A percentile compares a stretch with the other conserved stretches of the same genome.
Conservation (phyloP, 1,140 invertebrate genomes). For the Psix sp. region DNA sequence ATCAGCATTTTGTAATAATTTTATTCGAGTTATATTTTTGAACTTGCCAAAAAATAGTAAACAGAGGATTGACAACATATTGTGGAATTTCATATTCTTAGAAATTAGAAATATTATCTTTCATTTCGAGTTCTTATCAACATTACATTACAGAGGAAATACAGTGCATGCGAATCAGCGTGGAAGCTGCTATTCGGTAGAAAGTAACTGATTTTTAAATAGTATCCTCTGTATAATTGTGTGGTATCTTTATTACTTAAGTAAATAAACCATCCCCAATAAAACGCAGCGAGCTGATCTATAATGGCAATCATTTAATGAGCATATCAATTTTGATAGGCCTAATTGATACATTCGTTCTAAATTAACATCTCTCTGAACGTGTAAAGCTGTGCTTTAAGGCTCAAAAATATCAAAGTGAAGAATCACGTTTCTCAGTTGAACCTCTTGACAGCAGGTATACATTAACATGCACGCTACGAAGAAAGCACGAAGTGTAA, state of each 20-base stretch:
- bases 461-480: slow-evolving; percentile 51
- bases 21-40: too few relatives aligned
- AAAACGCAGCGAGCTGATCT: slow-evolving; percentile 40
- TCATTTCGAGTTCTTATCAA: too few relatives aligned
- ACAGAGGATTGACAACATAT: too few relatives aligned
- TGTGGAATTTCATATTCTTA: too few relatives aligned
- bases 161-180: too few relatives aligned
- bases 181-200: too few relatives aligned
- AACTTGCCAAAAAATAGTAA: too few relatives aligned
- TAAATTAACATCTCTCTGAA: slow-evolving; percentile 48
- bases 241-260: slow-evolving; percentile 26
- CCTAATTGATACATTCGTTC: slow-evolving; percentile 55
- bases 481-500: slow-evolving; percentile 51
- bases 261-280: slow-evolving; percentile 37
- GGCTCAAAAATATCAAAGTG: slow-evolving; percentile 51
- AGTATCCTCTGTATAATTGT: too few relatives aligned
- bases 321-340: slow-evolving; percentile 49
- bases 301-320: slow-evolving; percentile 48
- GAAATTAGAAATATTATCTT: too few relatives aligned
- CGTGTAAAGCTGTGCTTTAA: slow-evolving; percentile 24
- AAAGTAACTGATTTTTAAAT: too few relatives aligned
- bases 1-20: too few relatives aligned
- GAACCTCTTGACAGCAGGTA: slow-evolving; percentile 42
- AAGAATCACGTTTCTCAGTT: slow-evolving; percentile 53
- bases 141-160: too few relatives aligned